These are phyloP conservation scores for Drosophila atripex DNA, from an alignment of 2,888 invertebrate species.

Conservation along the genomic window DNA sequence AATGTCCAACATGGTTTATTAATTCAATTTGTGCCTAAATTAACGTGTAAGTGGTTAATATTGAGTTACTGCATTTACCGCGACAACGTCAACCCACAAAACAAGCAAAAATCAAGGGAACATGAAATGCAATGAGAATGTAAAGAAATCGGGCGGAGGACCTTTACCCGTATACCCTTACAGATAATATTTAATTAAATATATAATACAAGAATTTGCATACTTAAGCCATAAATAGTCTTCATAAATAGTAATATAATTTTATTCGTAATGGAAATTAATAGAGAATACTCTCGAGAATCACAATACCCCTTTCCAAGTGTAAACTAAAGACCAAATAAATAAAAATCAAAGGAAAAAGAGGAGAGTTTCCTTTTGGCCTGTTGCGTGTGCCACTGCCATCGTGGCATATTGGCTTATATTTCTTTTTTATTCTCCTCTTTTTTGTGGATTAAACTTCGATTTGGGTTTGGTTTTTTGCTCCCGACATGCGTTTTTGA, in stretches of 20 bases:
- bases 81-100: slow-evolving; percentile 27
- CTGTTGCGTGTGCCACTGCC: slow-evolving; percentile 62
- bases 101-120: slow-evolving; percentile 25
- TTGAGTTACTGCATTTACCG: slow-evolving; percentile 73
- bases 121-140: not conserved
- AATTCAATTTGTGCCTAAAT: slow-evolving; percentile 85
- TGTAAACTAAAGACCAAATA: not conserved
- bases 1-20: slow-evolving; percentile 84
- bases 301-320: not conserved
- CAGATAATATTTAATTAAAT: not conserved
- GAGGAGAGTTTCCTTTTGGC: slow-evolving; percentile 29
- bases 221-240: not conserved
- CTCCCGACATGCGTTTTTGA: slow-evolving; percentile 70
- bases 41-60: slow-evolving; percentile 83
- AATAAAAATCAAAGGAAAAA: slow-evolving; percentile 24
- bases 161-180: not conserved
- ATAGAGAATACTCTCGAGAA: not conserved
- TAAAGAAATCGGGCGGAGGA: not conserved
- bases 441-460: slow-evolving; percentile 5
- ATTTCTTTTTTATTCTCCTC: not conserved
- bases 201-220: too few relatives aligned
- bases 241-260: not conserved
- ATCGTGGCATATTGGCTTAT: slow-evolving; percentile 33
- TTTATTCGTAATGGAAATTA: not conserved
- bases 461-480: slow-evolving; percentile 39